Evolutionary conservation across 2,113 vertebrate genomes (phyloP).

Genomic region (Psophia crepitans): DNA sequence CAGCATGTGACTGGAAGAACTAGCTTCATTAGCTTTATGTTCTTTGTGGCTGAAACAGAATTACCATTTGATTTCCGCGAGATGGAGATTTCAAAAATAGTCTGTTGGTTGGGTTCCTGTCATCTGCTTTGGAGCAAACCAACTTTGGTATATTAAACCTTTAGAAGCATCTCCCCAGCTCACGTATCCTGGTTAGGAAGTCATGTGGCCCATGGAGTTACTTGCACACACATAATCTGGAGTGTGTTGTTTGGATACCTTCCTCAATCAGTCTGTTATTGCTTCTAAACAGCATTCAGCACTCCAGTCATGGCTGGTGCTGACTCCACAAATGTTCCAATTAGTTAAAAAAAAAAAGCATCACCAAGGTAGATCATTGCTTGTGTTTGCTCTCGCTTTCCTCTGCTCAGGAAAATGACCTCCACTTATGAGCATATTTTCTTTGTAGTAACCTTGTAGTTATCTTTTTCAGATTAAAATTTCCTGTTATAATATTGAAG

Average conservation of each 20-base stretch:
- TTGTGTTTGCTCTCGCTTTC: rapidly evolving
- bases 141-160: background rate
- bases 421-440: background rate
- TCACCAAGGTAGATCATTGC: background rate
- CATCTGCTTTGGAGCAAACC: background rate
- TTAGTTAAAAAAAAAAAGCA: background rate
- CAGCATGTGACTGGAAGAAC: background rate
- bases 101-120: background rate
- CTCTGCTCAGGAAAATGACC: background rate
- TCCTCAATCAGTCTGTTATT: background rate
- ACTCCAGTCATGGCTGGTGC: background rate
- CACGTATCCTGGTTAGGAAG: background rate
- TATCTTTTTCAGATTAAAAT: constrained; percentile 6
- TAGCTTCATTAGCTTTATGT: constrained; percentile 1
- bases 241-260: background rate
- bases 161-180: background rate
- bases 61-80: background rate
- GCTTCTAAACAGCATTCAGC: background rate
- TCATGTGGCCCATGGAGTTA: background rate
- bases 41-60: background rate
- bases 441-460: background rate
- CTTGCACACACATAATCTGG: background rate
- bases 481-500: background rate
- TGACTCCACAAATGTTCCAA: background rate
- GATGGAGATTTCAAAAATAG: background rate